Percentiles rank a stretch among this genome's conserved stretches.
phyloP scores from a whole-genome alignment of 2,888 invertebrate species.

The Carpatolechia fugitivella region DNA sequence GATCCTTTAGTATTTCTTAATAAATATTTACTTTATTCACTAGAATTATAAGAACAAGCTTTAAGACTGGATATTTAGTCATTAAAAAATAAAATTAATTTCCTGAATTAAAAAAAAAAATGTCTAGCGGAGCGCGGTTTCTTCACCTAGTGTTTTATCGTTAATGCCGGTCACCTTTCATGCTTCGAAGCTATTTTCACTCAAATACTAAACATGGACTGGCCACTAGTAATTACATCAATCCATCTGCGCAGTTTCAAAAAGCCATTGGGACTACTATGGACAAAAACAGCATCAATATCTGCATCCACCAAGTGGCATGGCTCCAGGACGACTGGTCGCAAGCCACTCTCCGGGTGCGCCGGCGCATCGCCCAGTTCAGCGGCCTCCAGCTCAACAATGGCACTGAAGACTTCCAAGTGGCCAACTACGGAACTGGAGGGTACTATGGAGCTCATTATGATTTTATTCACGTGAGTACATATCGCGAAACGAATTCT shows the following conservation, averaged over 20 bases:
- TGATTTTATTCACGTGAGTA: constrained; percentile 85
- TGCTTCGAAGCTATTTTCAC: too few species aligned
- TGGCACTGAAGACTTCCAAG: constrained; percentile 95
- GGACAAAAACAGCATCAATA: too few species aligned
- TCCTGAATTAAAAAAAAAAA: too few species aligned
- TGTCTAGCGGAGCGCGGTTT: too few species aligned
- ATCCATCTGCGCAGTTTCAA: neutral
- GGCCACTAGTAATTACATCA: too few species aligned
- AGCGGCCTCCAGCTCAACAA: constrained; percentile 82
- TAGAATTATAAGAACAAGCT: too few species aligned
- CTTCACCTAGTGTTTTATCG: too few species aligned
- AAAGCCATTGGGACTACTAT: neutral
- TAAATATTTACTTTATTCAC: too few species aligned
- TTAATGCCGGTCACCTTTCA: too few species aligned
- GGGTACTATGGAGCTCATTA: constrained; percentile 97
- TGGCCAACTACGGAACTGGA: constrained; percentile 96
- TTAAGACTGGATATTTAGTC: too few species aligned
- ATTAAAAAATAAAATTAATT: too few species aligned
- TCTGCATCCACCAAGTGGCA: constrained; percentile 94
- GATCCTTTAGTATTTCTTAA: neutral
- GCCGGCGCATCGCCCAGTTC: constrained; percentile 86
- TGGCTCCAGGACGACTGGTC: constrained; percentile 92
- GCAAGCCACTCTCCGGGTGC: constrained; percentile 83
- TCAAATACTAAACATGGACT: too few species aligned
- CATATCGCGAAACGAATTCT: neutral